Conservation (phyloP, 2,113 vertebrate species). For the Okapia johnstoni region DNA sequence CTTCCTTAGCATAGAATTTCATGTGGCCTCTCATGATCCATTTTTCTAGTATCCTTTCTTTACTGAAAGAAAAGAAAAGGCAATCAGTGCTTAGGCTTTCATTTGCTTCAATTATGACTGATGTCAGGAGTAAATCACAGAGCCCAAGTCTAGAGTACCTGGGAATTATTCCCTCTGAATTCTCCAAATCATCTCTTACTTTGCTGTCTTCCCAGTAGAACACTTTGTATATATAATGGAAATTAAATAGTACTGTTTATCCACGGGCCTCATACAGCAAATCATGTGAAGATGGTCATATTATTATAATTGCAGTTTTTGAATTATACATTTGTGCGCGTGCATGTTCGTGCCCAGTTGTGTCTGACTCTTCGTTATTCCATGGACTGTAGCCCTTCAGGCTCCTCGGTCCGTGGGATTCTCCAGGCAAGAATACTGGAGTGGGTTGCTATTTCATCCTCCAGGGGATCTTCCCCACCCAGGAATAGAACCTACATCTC, state of each 20-base stretch:
- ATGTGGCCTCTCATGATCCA: background rate
- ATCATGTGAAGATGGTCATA: background rate
- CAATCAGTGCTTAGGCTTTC: background rate
- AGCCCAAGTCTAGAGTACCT: background rate
- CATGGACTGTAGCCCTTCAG: background rate
- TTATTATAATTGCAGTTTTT: background rate
- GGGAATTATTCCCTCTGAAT: background rate
- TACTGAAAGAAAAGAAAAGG: background rate
- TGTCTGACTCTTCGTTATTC: background rate
- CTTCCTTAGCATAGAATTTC: background rate
- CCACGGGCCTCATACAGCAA: background rate
- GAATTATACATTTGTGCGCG: background rate
- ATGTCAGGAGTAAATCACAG: background rate
- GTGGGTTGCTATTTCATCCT: background rate
- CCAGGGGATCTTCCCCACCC: background rate
- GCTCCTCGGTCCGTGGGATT: background rate
- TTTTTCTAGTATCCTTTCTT: background rate
- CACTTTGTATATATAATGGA: background rate
- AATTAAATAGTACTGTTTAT: background rate
- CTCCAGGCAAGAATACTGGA: background rate
- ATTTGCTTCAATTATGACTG: background rate
- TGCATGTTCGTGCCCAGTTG: background rate
- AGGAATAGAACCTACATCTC: background rate
- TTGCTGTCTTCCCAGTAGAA: background rate
- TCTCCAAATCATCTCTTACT: background rate